phyloP scores from a whole-genome alignment of 1,140 invertebrate genomes.

The Drosophila ohnishii region DNA sequence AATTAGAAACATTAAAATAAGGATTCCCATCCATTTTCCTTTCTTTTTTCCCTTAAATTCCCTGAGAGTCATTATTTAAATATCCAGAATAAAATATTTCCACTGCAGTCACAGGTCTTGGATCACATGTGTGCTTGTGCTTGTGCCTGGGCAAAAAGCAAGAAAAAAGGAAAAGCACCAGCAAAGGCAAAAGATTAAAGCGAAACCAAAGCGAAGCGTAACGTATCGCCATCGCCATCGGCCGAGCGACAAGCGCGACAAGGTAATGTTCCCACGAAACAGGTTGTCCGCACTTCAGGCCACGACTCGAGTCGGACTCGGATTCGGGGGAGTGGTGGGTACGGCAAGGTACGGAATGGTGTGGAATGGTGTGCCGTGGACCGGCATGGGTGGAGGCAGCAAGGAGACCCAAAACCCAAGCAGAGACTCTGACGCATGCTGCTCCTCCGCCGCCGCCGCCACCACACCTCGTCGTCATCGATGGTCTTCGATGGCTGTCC shows the following conservation, averaged over 20 bases:
- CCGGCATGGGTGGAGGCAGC: constrained; percentile 13
- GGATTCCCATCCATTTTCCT: not conserved
- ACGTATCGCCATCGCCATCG: constrained; percentile 77
- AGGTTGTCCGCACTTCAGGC: constrained; percentile 82
- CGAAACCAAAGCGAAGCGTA: constrained; percentile 81
- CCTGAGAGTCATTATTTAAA: constrained; percentile 1
- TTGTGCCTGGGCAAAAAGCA: not conserved
- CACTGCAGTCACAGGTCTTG: constrained; percentile 31
- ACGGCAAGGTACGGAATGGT: not conserved
- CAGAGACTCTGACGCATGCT: constrained; percentile 55
- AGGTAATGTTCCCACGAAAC: constrained; percentile 83
- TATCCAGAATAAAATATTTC: constrained; percentile 26
- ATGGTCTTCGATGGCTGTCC: constrained; percentile 35
- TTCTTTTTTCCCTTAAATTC: not conserved
- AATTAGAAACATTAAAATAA: not conserved
- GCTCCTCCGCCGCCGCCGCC: constrained; percentile 28
- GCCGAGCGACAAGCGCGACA: constrained; percentile 78
- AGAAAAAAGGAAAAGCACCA: constrained; percentile 37
- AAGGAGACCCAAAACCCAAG: constrained; percentile 27
- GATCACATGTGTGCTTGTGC: constrained; percentile 28
- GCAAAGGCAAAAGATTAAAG: constrained; percentile 67
- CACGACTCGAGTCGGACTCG: constrained; percentile 55
- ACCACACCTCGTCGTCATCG: constrained; percentile 13
- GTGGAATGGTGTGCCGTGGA: constrained; percentile 12
- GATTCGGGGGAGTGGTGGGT: constrained; percentile 1